Conservation (phyloP, 2,888 invertebrate species). For the Psylliodes chrysocephalus region DNA sequence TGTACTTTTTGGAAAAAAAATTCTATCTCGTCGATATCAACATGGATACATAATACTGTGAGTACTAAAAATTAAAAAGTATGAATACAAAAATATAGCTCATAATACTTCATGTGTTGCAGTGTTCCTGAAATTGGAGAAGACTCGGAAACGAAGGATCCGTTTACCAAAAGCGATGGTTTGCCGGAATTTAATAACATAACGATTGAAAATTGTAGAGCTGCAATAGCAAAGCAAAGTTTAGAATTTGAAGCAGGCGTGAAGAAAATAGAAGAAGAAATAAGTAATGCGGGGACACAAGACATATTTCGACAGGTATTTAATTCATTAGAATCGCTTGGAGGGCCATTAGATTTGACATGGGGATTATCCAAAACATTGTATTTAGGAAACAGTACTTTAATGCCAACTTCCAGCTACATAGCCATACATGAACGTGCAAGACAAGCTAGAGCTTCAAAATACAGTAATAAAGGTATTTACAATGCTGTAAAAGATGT, state of each 20-base stretch:
- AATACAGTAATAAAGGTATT: conserved; percentile 77
- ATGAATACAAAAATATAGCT: too few species aligned
- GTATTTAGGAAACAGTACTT: conserved; percentile 80
- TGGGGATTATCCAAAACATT: conserved; percentile 90
- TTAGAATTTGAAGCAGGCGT: conserved; percentile 84
- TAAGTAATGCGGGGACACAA: conserved; percentile 64
- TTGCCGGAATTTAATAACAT: conserved; percentile 84
- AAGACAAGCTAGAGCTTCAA: conserved; percentile 76
- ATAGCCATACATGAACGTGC: conserved; percentile 84
- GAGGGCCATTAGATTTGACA: conserved; percentile 80
- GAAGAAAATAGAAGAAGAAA: conserved; percentile 72
- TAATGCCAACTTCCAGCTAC: conserved; percentile 84
- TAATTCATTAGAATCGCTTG: conserved; percentile 78
- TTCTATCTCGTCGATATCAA: conserved; percentile 52
- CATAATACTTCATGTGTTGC: conserved; percentile 47
- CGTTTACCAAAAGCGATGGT: conserved; percentile 75
- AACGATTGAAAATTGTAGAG: conserved; percentile 85
- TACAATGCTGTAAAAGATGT: conserved; percentile 74
- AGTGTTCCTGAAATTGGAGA: conserved; percentile 87
- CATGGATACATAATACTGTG: conserved; percentile 78
- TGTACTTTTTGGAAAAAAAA: conserved; percentile 43
- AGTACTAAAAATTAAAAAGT: conserved; percentile 61
- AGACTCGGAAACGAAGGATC: conserved; percentile 80
- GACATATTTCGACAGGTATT: conserved; percentile 77
- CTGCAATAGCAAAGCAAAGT: conserved; percentile 84